Base-by-base conservation (phyloP, 2,113 vertebrate genomes). In the Paradoxurus hermaphroditus region DNA sequence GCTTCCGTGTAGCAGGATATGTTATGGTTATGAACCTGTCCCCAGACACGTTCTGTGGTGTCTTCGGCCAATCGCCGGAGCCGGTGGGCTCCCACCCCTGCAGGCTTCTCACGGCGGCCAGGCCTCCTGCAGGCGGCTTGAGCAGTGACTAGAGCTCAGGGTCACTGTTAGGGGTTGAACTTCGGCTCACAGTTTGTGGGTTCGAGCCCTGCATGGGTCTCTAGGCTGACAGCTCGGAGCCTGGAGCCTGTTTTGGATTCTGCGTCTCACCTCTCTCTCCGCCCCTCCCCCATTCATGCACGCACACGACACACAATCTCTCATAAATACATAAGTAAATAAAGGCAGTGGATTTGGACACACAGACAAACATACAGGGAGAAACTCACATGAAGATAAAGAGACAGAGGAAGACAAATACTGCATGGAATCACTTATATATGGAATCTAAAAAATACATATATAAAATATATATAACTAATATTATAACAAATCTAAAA, bases 71-170 rank as follows among this genome's bases (percentile, higher is more conserved):
- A 6, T 36, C 34, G 3, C 39, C 67, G 31, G 77, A 44, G 41
- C 49, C 12, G 0, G 4, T 4, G 41, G 44, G n/a, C n/a, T n/a
- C n/a, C n/a, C n/a, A n/a, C n/a, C 49, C 44, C 36, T 34, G 44
- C 31, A 2, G 49, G 11, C 23, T 86, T 51, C 34, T 51, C 3
- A 1, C 1, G 1, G 29, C 23, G 34, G 34, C 49, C 7, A 1
- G 16, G 59, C 12, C n/a, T 49, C 56, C 70, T 41, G 34, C 14
- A 56, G 39, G 53, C 6, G 19, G 51, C 19, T 44, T 51, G 36
- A 81, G 49, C 36, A 70, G 19, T 31, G 23, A n/a, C 62, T 10
- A 79, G 67, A 79, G 67, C 65, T 79, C 62, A 65, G 31, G 1
- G 46, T 85, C 18, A 3, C 49, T 9, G 0, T 29, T n/a, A 13